These are phyloP conservation scores for Octomys mimax DNA, from an alignment of 2,797 vertebrate species.

Conservation along the genomic window DNA sequence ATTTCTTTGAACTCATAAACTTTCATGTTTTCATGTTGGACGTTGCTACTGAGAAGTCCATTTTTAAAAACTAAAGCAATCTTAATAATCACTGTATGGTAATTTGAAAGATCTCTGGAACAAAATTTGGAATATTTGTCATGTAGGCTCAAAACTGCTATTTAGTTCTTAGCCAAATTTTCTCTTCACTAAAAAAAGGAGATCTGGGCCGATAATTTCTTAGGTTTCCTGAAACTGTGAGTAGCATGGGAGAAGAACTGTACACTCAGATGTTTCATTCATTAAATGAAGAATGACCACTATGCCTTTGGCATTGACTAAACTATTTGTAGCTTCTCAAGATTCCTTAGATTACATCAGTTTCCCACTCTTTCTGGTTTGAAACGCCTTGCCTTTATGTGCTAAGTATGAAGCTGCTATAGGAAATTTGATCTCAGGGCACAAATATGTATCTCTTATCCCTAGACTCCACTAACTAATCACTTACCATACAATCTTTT, in stretches of 20 bases:
- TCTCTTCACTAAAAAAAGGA: background rate
- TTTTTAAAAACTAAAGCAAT: background rate
- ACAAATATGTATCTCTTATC: background rate
- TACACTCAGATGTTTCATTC: background rate
- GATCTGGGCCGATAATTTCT: background rate
- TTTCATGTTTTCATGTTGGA: background rate
- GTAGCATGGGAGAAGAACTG: background rate
- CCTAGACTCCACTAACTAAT: background rate
- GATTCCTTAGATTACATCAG: background rate
- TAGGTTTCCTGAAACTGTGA: background rate
- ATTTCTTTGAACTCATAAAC: background rate
- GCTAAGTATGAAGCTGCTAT: background rate
- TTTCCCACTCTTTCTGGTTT: background rate
- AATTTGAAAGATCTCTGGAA: background rate
- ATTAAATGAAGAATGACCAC: background rate
- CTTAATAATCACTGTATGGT: background rate
- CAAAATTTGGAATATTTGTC: background rate
- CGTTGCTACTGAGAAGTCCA: background rate
- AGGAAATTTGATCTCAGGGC: background rate
- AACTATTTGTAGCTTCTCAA: background rate
- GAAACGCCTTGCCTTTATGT: background rate
- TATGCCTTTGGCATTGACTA: background rate
- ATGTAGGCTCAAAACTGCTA: background rate
- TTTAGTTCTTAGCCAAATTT: background rate
- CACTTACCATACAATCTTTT: background rate